Conservation (phyloP, 2,797 vertebrate species). For the Pseudochaenichthys georgianus region DNA sequence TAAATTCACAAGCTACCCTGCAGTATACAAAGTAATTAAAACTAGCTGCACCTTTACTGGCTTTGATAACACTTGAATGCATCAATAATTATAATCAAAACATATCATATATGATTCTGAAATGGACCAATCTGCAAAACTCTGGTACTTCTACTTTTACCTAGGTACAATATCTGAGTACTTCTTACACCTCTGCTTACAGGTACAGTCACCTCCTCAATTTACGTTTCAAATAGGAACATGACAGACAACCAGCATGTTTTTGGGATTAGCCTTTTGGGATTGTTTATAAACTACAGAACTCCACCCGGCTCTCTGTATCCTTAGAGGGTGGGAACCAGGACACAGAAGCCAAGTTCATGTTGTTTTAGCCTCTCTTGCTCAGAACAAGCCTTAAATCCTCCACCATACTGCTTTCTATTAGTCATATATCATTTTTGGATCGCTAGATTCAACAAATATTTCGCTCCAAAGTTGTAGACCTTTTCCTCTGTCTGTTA, state of each 20-base stretch:
- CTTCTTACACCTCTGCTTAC: too few species aligned
- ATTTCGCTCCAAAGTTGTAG: neutral
- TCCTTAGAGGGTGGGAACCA: constrained; percentile 83
- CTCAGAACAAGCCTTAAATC: constrained; percentile 54
- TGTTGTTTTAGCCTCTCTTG: constrained; percentile 71
- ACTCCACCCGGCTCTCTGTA: constrained; percentile 78
- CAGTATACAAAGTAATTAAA: too few species aligned
- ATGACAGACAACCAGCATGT: constrained; percentile 9
- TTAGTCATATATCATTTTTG: constrained; percentile 39
- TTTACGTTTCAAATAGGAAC: constrained; percentile 25
- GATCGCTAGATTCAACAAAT: neutral
- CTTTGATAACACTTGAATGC: too few species aligned
- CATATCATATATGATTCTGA: too few species aligned
- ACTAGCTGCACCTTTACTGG: too few species aligned
- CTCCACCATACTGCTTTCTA: constrained; percentile 51
- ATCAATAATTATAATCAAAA: too few species aligned
- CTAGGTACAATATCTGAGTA: too few species aligned
- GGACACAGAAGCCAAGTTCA: constrained; percentile 50
- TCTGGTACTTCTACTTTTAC: too few species aligned
- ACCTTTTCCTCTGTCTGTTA: neutral
- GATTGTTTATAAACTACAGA: constrained; percentile 54
- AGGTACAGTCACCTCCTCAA: neutral
- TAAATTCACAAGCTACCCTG: too few species aligned
- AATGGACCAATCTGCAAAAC: too few species aligned
- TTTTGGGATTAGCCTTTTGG: constrained; percentile 44